A percentile compares a stretch with the other conserved stretches of the same genome.
Evolutionary conservation across 2,113 vertebrate species (phyloP).

Genomic region (Sapayoa aenigma): DNA sequence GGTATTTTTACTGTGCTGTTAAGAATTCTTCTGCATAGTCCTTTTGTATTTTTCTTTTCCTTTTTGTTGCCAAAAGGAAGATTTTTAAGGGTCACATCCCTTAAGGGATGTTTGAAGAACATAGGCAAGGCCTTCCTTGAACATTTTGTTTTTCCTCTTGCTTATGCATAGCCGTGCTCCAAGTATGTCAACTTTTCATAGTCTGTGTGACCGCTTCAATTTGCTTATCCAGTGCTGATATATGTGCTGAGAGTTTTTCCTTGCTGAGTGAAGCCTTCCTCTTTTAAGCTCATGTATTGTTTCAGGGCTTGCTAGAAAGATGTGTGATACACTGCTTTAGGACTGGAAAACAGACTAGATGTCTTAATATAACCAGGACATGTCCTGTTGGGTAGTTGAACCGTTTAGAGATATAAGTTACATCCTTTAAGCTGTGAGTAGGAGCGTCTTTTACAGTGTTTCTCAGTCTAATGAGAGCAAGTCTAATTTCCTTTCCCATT

Average conservation of each 20-base stretch:
- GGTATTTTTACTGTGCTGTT: not conserved
- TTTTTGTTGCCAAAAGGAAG: not conserved
- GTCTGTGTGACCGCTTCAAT: not conserved
- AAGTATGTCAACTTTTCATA: not conserved
- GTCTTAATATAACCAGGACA: not conserved
- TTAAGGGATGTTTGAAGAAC: not conserved
- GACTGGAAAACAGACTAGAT: not conserved
- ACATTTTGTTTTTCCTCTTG: not conserved
- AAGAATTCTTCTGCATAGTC: not conserved
- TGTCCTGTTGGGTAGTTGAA: not conserved
- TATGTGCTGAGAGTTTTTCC: not conserved
- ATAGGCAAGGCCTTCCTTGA: not conserved
- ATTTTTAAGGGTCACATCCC: not conserved
- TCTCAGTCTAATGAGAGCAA: not conserved
- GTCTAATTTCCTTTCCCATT: conserved; percentile 2
- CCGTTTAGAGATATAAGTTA: not conserved
- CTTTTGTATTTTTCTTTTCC: not conserved
- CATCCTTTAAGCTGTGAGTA: not conserved
- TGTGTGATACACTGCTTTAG: not conserved
- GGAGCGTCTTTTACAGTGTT: not conserved
- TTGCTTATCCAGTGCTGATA: not conserved
- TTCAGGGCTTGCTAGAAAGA: not conserved
- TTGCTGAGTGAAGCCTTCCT: not conserved
- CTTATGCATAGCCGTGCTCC: not conserved
- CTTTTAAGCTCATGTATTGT: not conserved